Evolutionary conservation across 2,888 invertebrate species (phyloP).

Genomic region (Drepana falcataria): DNA sequence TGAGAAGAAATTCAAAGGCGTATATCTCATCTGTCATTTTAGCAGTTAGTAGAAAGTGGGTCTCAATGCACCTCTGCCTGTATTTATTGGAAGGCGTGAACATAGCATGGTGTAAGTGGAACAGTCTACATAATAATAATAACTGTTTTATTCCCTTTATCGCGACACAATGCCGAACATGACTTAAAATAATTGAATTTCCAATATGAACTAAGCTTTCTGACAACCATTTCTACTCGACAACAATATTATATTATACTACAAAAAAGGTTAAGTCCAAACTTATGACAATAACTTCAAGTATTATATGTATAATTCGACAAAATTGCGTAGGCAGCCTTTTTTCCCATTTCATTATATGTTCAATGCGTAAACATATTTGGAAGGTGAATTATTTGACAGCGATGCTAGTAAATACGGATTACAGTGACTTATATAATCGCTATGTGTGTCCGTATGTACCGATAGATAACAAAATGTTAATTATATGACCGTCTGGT

Average conservation of each 20-base stretch:
- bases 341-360: slow-evolving; percentile 17
- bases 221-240: not conserved
- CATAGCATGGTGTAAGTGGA: no score
- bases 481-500: not conserved
- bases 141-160: no score
- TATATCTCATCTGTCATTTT: no score
- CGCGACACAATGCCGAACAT: no score
- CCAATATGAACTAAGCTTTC: not conserved
- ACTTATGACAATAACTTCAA: not conserved
- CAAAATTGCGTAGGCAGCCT: not conserved
- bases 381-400: slow-evolving; percentile 30
- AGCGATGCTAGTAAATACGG: slow-evolving; percentile 29
- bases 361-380: slow-evolving; percentile 18
- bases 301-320: not conserved
- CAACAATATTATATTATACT: not conserved
- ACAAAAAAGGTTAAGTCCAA: not conserved
- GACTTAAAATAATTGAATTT: not conserved
- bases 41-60: no score
- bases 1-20: no score
- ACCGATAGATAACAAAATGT: not conserved
- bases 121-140: no score
- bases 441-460: slow-evolving; percentile 3
- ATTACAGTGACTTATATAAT: slow-evolving; percentile 22
- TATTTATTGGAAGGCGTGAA: no score
- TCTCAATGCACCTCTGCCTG: no score